Evolutionary conservation across 2,888 invertebrate genomes (phyloP).

Genomic region (Chorisops tibialis): DNA sequence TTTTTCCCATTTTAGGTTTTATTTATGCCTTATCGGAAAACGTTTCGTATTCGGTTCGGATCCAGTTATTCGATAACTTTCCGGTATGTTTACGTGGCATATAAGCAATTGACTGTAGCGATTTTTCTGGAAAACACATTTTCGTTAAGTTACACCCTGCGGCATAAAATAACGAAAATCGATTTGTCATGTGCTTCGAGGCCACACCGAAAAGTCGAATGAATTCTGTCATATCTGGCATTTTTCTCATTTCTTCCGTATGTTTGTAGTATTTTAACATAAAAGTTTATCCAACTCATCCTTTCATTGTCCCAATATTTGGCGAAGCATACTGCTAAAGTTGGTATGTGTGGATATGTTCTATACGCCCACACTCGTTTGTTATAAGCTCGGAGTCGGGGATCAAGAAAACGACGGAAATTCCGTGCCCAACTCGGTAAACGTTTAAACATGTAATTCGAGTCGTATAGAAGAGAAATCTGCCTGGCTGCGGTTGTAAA

Average conservation of each 20-base stretch:
- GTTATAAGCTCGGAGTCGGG: too few relatives aligned
- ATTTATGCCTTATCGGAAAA: slow-evolving; percentile 19
- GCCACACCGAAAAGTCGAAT: neutral
- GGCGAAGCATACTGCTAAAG: neutral
- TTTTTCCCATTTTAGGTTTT: slow-evolving; percentile 10
- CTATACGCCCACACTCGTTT: too few relatives aligned
- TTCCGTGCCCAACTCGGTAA: too few relatives aligned
- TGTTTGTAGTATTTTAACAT: slow-evolving; percentile 8
- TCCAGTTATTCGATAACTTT: slow-evolving; percentile 20
- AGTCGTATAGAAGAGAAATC: neutral
- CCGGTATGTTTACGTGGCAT: neutral
- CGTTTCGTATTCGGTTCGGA: slow-evolving; percentile 8
- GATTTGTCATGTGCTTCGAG: slow-evolving; percentile 16
- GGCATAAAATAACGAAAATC: slow-evolving; percentile 8
- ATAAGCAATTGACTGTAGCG: too few relatives aligned
- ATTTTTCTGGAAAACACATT: neutral
- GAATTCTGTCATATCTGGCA: too few relatives aligned
- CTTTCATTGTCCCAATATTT: slow-evolving; percentile 5
- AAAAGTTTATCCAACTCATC: slow-evolving; percentile 8
- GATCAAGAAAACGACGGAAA: too few relatives aligned
- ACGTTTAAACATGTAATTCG: neutral
- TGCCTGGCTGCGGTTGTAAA: neutral
- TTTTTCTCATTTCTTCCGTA: neutral
- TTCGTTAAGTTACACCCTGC: neutral
- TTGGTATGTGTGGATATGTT: neutral